A percentile compares a stretch with the other conserved stretches of the same genome.
Conservation (phyloP, 2,113 vertebrate genomes). For the Cyanoramphus novaezelandiae region DNA sequence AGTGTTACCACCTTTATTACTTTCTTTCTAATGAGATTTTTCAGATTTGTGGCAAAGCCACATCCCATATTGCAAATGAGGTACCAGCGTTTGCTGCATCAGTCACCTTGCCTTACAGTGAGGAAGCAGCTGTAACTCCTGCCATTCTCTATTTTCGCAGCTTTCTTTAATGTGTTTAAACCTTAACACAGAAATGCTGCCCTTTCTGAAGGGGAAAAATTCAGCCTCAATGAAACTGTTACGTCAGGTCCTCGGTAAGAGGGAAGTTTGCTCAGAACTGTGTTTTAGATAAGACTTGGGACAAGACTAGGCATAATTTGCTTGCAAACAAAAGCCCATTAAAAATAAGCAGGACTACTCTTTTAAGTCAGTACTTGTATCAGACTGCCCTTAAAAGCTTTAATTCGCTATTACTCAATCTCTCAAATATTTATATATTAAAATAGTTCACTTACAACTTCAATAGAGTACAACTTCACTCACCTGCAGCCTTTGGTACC, state of each 20-base stretch:
- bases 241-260: neutral
- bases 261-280: neutral
- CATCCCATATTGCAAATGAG: conserved; percentile 5
- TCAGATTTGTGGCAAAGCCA: neutral
- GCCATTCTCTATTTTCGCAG: neutral
- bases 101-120: neutral
- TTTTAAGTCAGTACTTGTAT: neutral
- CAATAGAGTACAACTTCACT: conserved; percentile 33
- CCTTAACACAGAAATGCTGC: neutral
- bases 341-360: neutral
- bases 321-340: neutral
- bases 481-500: conserved; percentile 11
- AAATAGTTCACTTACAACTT: neutral
- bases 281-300: neutral
- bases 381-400: conserved; percentile 1
- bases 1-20: conserved; percentile 33
- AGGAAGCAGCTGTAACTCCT: neutral
- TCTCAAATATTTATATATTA: conserved; percentile 16
- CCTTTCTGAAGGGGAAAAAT: neutral
- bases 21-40: conserved; percentile 51
- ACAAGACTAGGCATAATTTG: neutral
- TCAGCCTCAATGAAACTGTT: neutral
- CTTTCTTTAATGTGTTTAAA: neutral
- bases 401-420: neutral
- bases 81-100: neutral